phyloP scores from a whole-genome alignment of 2,797 vertebrate species.

The Trachops cirrhosus region DNA sequence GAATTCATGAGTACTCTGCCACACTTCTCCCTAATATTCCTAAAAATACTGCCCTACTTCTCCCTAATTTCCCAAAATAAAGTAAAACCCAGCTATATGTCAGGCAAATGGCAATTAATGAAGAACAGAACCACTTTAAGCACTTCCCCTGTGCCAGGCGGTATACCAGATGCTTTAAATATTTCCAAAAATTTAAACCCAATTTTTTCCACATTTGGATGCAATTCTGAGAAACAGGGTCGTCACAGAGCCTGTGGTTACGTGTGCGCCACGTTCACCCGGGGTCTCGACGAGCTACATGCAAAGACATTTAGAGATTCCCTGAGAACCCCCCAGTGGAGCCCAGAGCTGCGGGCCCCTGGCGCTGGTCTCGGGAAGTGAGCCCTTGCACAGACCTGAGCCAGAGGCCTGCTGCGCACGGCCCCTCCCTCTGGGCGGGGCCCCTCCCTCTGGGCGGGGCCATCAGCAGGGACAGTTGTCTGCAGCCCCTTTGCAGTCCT shows the following conservation, averaged over 20 bases:
- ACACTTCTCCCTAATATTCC: background rate
- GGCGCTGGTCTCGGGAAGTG: background rate
- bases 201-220: background rate
- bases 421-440: background rate
- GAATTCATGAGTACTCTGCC: background rate
- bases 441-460: background rate
- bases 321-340: background rate
- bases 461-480: background rate
- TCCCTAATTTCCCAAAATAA: background rate
- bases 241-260: background rate
- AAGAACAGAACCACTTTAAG: background rate
- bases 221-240: background rate
- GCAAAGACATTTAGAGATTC: background rate
- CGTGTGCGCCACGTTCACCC: too few relatives aligned
- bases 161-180: background rate
- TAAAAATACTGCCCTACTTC: background rate
- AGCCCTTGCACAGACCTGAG: background rate
- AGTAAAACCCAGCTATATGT: background rate
- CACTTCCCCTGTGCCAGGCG: background rate
- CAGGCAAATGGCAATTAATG: background rate
- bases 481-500: background rate
- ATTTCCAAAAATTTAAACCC: background rate
- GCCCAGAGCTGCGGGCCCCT: background rate
- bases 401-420: too few relatives aligned
- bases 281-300: background rate